phyloP scores from a whole-genome alignment of 2,113 vertebrate species.

The Gasterosteus aculeatus region DNA sequence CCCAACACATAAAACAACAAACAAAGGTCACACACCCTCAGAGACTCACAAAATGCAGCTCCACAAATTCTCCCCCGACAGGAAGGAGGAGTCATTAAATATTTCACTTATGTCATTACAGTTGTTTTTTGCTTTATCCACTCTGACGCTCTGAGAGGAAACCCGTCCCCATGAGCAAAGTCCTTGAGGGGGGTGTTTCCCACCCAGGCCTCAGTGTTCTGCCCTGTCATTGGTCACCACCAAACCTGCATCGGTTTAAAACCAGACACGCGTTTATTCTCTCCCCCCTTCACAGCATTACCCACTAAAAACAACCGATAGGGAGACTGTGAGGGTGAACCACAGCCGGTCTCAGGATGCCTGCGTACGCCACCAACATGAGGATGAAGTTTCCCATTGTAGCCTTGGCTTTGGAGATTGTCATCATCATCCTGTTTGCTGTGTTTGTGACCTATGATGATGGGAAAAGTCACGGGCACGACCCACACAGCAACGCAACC shows the following conservation, averaged over 20 bases:
- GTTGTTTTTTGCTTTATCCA: slow-evolving; percentile 51
- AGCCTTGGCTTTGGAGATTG: slow-evolving; percentile 85
- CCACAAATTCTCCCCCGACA: too few species aligned
- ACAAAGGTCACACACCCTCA: background rate
- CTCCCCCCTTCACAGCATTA: slow-evolving; percentile 75
- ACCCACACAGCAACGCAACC: slow-evolving; percentile 6
- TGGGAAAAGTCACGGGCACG: slow-evolving; percentile 19
- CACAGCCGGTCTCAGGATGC: slow-evolving; percentile 66
- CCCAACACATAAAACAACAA: slow-evolving; percentile 31
- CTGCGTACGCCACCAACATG: slow-evolving; percentile 88
- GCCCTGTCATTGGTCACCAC: slow-evolving; percentile 76
- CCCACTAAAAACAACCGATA: slow-evolving; percentile 40
- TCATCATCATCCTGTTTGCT: slow-evolving; percentile 87
- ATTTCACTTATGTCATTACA: slow-evolving; percentile 48
- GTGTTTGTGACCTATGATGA: slow-evolving; percentile 87
- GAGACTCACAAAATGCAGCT: too few species aligned
- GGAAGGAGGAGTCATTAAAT: slow-evolving; percentile 47
- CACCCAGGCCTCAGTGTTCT: slow-evolving; percentile 42
- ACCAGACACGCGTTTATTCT: slow-evolving; percentile 50
- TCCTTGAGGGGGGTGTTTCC: slow-evolving; percentile 70
- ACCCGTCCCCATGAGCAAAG: slow-evolving; percentile 67
- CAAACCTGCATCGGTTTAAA: slow-evolving; percentile 73
- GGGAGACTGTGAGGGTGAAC: slow-evolving; percentile 52
- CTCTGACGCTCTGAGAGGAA: slow-evolving; percentile 62
- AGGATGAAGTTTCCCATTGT: slow-evolving; percentile 87